phyloP scores from a whole-genome alignment of 2,797 vertebrate species.

The Gastrophryne carolinensis region DNA sequence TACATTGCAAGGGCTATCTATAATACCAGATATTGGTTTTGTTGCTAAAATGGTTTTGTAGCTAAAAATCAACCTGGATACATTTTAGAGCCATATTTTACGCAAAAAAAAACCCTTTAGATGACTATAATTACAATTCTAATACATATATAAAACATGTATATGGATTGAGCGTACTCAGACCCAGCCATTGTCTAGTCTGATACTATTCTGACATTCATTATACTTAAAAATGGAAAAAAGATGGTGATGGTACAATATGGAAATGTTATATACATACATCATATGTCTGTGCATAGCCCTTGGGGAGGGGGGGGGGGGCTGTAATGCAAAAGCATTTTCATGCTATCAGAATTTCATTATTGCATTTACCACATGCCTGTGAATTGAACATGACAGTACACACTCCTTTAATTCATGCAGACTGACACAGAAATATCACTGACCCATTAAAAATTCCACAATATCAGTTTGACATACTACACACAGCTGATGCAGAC shows the following conservation, averaged over 20 bases:
- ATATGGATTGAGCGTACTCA: no score
- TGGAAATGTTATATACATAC: background rate
- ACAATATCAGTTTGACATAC: constrained; percentile 37
- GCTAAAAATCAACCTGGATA: no score
- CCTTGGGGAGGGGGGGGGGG: no score
- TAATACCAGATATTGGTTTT: no score
- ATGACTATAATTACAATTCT: no score
- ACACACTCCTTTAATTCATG: constrained; percentile 16
- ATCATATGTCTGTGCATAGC: constrained; percentile 1
- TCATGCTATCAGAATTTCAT: constrained; percentile 14
- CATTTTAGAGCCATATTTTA: no score
- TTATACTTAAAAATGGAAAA: background rate
- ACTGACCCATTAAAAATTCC: constrained; percentile 35
- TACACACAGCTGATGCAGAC: constrained; percentile 26
- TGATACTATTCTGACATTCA: background rate
- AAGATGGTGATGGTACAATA: background rate
- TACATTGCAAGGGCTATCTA: no score
- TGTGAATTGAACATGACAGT: background rate
- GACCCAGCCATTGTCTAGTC: background rate
- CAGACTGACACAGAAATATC: constrained; percentile 29
- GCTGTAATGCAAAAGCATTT: constrained; percentile 1
- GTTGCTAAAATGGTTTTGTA: no score
- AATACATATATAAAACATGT: no score
- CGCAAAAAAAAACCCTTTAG: no score
- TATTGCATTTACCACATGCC: constrained; percentile 5